Percentiles rank a stretch among this genome's conserved stretches.
phyloP scores from a whole-genome alignment of 2,888 invertebrate genomes.

The Digitonthophagus gazella region DNA sequence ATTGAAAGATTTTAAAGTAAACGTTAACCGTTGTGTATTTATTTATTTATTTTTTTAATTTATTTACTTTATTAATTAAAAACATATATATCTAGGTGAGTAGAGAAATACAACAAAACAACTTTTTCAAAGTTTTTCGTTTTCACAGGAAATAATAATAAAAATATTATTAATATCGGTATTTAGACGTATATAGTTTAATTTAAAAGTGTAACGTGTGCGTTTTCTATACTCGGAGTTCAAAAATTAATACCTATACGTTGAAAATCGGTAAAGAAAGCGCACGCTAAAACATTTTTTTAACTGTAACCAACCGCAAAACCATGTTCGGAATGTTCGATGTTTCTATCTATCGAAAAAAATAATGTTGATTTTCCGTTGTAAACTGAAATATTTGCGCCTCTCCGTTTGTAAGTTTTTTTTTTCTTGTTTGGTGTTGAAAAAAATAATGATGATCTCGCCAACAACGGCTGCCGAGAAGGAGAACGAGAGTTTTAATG shows the following conservation, averaged over 20 bases:
- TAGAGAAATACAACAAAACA: too few relatives aligned
- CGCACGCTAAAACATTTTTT: not conserved
- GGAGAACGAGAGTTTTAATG: conserved; percentile 24
- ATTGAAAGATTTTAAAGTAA: too few relatives aligned
- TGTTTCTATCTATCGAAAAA: too few relatives aligned
- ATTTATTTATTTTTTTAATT: too few relatives aligned
- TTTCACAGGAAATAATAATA: too few relatives aligned
- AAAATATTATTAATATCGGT: too few relatives aligned
- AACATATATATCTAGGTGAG: too few relatives aligned
- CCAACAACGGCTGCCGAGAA: not conserved
- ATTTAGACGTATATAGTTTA: not conserved
- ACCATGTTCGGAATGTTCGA: not conserved
- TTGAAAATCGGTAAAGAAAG: not conserved
- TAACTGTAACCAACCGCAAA: not conserved
- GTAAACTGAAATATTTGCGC: conserved; percentile 6
- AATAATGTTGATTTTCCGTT: conserved; percentile 2
- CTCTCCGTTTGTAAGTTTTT: conserved; percentile 3
- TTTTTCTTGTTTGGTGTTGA: conserved; percentile 7
- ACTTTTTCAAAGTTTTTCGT: too few relatives aligned
- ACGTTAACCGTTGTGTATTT: too few relatives aligned
- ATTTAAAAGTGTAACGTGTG: not conserved
- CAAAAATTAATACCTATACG: not conserved
- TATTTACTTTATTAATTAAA: too few relatives aligned
- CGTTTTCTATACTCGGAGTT: not conserved
- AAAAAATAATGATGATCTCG: conserved; percentile 10